These are phyloP conservation scores for Chaitophorus viminalis DNA, from an alignment of 2,888 invertebrate genomes.

Conservation along the genomic window DNA sequence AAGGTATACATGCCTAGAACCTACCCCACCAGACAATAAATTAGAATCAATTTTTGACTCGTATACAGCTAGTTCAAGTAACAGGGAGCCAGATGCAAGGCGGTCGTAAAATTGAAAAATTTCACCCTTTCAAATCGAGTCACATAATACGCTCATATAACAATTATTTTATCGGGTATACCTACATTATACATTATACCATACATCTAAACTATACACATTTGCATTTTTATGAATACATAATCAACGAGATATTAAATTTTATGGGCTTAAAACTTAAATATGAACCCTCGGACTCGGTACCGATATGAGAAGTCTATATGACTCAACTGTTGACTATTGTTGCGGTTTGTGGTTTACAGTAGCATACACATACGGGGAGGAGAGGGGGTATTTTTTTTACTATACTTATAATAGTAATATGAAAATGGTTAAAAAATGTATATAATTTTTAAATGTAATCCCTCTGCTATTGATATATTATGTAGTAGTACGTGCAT, in stretches of 20 bases:
- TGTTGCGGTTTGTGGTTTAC: neutral
- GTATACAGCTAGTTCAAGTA: neutral
- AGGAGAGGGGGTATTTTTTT: too few species aligned
- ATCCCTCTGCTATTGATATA: too few species aligned
- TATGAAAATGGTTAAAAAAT: too few species aligned
- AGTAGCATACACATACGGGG: too few species aligned
- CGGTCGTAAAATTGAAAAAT: constrained; percentile 30
- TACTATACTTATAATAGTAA: too few species aligned
- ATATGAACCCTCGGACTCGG: constrained; percentile 1
- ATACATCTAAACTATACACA: neutral
- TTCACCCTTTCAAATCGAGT: constrained; percentile 13
- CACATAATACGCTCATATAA: neutral
- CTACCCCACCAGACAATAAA: constrained; percentile 25
- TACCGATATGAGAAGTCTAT: neutral
- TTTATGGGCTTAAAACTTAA: neutral
- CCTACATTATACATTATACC: neutral
- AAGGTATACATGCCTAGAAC: neutral
- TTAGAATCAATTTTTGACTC: constrained; percentile 15
- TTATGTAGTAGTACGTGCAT: neutral
- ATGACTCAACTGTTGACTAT: neutral
- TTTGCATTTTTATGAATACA: constrained; percentile 43
- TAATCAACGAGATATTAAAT: constrained; percentile 28
- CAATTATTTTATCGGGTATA: neutral
- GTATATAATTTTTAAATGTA: too few species aligned
- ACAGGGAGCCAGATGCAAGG: constrained; percentile 3